Conservation (phyloP, 1,140 invertebrate species). For the Lamellibrachia luymesi region DNA sequence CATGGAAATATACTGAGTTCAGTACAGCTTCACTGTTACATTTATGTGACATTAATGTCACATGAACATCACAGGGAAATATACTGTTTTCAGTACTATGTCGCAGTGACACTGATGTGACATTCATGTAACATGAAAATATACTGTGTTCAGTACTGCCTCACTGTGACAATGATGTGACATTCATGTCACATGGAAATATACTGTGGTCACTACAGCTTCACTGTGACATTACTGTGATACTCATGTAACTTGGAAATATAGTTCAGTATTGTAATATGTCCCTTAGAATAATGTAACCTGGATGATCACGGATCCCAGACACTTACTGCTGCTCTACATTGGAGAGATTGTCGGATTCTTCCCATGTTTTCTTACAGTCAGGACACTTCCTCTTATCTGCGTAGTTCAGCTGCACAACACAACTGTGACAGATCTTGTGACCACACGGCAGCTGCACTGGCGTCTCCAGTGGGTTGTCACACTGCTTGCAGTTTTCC, state of each 20-base stretch:
- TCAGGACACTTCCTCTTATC: neutral
- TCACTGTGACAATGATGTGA: no score
- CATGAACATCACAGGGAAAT: neutral
- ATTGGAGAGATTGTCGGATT: neutral
- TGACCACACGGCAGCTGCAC: conserved; percentile 23
- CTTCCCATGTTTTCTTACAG: conserved; percentile 3
- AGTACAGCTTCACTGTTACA: neutral
- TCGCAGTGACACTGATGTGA: no score
- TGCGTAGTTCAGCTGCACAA: neutral
- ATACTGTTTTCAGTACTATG: no score
- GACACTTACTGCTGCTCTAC: neutral
- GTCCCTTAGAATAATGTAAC: neutral
- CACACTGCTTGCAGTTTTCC: conserved; percentile 10
- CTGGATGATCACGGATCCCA: neutral
- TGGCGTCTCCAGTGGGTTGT: conserved; percentile 10
- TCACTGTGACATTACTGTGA: no score
- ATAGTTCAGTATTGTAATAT: neutral
- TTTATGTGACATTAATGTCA: neutral
- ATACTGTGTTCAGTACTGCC: no score
- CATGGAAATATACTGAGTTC: neutral
- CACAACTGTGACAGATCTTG: conserved; percentile 15
- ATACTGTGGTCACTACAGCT: no score
- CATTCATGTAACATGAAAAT: no score
- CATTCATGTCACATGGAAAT: no score
- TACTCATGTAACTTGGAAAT: no score